Base-by-base conservation (phyloP, 1,140 invertebrate species). In the Drosophila quadrilineata region DNA sequence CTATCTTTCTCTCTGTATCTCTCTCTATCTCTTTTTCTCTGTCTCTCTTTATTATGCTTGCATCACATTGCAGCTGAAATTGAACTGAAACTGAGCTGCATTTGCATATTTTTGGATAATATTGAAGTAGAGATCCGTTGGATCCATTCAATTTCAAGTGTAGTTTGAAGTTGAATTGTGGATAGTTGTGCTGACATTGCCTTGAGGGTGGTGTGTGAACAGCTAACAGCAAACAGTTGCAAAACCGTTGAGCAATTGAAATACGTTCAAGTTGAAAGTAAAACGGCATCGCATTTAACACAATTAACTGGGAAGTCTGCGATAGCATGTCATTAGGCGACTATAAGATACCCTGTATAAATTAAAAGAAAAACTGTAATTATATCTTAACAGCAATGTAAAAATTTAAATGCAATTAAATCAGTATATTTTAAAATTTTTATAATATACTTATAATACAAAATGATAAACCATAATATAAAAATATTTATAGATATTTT, bases 251-350 rank as follows among this genome's bases (percentile, higher is more conserved):
- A 46, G 46, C 57, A 64, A 70, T 80, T 48, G 57, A 40, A 71
- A 67, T 59, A 70, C 28, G 67, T 72, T 79, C 31, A 56, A 75
- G 71, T 53, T 65, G 52, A 62, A 75, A 60, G 58, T 57, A 63
- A 63, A 45, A 36, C 48, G 17, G 16, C 57, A 49, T 45, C 64
- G 48, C 60, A 63, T 33, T 26, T 41, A 52, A 56, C 22, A 36
- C 53, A 54, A 49, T 63, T 52, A 14, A 46, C 17, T 14, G 28
- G 28, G 22, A 59, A 28, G 12, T 33, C 2, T 0, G 3, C 0
- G 35, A 49, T 22, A 35, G 9, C 46, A 5, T n/a, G 3, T 2
- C 29, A 3, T 31, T n/a, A 1, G 0, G n/a, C 5, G 14, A 36
- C 43, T 21, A 14, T 1, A 2, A 29, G 12, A 31, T 48, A 48